phyloP scores from a whole-genome alignment of 1,140 invertebrate genomes.

The Copidosoma floridanum region DNA sequence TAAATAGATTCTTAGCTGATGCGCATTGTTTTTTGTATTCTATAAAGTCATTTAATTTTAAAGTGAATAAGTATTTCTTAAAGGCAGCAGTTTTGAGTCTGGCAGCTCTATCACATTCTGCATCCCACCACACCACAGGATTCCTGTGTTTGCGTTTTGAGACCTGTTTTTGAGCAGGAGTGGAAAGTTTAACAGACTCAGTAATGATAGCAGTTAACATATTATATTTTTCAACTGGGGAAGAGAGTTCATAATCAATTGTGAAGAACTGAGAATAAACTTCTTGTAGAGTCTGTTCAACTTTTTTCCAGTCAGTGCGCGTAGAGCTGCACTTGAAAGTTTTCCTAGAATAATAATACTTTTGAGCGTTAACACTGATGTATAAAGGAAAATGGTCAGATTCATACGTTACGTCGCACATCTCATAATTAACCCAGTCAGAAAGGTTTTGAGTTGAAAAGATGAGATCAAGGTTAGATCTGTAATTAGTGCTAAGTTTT shows the following conservation, averaged over 20 bases:
- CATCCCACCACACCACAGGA: slow-evolving; percentile 8
- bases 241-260: neutral
- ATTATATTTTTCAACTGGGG: neutral
- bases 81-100: neutral
- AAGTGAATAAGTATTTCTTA: slow-evolving; percentile 21
- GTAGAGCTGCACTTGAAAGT: neutral
- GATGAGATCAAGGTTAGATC: neutral
- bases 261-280: neutral
- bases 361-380: neutral
- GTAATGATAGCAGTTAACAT: neutral
- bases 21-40: slow-evolving; percentile 14
- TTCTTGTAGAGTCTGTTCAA: neutral
- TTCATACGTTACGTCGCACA: neutral
- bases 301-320: neutral
- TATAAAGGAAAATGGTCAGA: neutral
- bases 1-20: slow-evolving; percentile 11
- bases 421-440: slow-evolving; percentile 33
- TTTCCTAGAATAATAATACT: neutral
- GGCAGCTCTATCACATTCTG: neutral
- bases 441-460: neutral
- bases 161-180: neutral
- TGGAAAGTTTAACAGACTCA: neutral
- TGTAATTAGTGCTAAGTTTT: neutral
- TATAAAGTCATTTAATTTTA: slow-evolving; percentile 2
- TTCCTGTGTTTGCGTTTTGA: neutral